Conservation (phyloP, 2,888 invertebrate genomes). For the Junonia oenone region DNA sequence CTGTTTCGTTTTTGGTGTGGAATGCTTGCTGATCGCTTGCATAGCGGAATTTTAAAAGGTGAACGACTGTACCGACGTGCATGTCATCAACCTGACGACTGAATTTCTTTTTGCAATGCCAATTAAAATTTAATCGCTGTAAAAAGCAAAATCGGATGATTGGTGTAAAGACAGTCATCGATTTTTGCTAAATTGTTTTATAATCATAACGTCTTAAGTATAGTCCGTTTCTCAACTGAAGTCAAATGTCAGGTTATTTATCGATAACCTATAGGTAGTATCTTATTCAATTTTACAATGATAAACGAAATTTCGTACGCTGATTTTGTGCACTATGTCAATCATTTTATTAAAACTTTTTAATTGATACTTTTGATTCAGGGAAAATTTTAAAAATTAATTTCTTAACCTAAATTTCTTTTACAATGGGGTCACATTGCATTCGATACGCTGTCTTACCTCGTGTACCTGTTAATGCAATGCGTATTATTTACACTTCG, state of each 20-base stretch:
- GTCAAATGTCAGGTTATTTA: not conserved
- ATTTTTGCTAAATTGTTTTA: not conserved
- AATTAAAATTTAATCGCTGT: slow-evolving; percentile 7
- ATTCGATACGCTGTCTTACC: slow-evolving; percentile 45
- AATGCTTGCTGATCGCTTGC: slow-evolving; percentile 29
- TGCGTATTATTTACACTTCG: slow-evolving; percentile 6
- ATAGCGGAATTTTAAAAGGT: slow-evolving; percentile 26
- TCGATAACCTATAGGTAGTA: not conserved
- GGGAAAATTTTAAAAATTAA: not conserved
- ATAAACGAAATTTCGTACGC: not conserved
- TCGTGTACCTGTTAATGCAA: slow-evolving; percentile 34
- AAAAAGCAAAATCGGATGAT: slow-evolving; percentile 6
- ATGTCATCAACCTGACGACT: slow-evolving; percentile 1
- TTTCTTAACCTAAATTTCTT: slow-evolving; percentile 34
- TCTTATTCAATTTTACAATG: not conserved
- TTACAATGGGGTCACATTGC: slow-evolving; percentile 58
- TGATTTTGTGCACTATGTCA: not conserved
- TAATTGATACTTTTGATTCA: not conserved
- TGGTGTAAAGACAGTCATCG: not conserved
- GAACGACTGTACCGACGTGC: slow-evolving; percentile 34
- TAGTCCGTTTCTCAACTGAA: not conserved
- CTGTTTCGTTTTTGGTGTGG: slow-evolving; percentile 46
- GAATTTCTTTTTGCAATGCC: slow-evolving; percentile 7
- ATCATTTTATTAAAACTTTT: not conserved
- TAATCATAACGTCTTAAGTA: not conserved